These are phyloP conservation scores for Dipodomys ordii DNA, from an alignment of 2,113 vertebrate species.

Conservation along the genomic window DNA sequence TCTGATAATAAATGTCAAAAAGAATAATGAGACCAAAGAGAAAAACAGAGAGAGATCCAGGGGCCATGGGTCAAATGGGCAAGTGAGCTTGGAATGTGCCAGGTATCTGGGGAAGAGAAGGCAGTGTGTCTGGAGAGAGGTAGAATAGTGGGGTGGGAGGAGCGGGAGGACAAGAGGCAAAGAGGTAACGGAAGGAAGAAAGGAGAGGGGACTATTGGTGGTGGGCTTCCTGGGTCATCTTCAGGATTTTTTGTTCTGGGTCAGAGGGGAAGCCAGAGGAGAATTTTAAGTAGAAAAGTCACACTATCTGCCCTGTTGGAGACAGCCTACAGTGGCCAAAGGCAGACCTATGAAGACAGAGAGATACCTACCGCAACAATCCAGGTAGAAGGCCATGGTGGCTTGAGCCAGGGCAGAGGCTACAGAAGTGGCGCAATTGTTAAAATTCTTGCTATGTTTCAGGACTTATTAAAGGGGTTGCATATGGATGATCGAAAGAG, in stretches of 20 bases:
- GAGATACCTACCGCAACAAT: not conserved
- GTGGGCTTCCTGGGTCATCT: not conserved
- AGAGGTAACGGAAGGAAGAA: not conserved
- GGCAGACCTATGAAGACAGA: not conserved
- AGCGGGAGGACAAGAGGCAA: too few relatives aligned
- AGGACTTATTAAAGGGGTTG: not conserved
- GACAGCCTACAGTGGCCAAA: too few relatives aligned
- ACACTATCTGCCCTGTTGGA: not conserved
- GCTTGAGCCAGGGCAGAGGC: too few relatives aligned
- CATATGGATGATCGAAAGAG: not conserved
- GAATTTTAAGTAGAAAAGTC: not conserved
- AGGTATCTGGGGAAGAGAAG: not conserved
- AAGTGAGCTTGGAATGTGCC: not conserved
- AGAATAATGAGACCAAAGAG: not conserved
- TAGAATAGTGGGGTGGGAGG: too few relatives aligned
- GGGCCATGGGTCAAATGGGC: too few relatives aligned
- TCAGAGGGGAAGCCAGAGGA: not conserved
- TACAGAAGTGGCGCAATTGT: too few relatives aligned
- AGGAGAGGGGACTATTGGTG: rapidly evolving
- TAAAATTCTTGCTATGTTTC: not conserved
- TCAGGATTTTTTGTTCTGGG: not conserved
- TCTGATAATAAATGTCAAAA: not conserved
- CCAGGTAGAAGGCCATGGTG: too few relatives aligned
- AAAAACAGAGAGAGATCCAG: too few relatives aligned
- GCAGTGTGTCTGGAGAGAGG: not conserved